Evolutionary conservation across 2,888 invertebrate genomes (phyloP).

Genomic region (Orthonevra nobilis): DNA sequence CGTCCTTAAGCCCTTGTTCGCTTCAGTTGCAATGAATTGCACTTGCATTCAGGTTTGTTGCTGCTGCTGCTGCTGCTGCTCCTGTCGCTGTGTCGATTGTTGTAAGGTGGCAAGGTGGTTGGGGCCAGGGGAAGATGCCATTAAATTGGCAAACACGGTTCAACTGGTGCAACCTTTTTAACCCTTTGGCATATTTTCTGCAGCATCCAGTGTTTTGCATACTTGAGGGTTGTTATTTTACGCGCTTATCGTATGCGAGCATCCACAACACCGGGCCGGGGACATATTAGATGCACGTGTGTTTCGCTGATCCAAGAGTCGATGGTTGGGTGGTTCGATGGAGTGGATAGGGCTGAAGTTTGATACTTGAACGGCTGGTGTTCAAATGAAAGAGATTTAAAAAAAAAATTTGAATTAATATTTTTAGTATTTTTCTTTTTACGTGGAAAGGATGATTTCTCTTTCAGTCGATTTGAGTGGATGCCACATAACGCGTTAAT

Average conservation of each 20-base stretch:
- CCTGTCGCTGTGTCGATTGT: conserved; percentile 50
- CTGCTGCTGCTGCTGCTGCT: neutral
- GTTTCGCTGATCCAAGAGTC: conserved; percentile 17
- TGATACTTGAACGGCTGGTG: conserved; percentile 23
- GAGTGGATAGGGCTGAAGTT: conserved; percentile 20
- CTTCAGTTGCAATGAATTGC: conserved; percentile 55
- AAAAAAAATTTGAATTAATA: conserved; percentile 62
- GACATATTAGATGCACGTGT: conserved; percentile 69
- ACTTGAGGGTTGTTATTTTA: conserved; percentile 55
- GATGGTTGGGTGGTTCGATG: conserved; percentile 25
- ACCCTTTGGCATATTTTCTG: conserved; percentile 34
- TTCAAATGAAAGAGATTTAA: conserved; percentile 53
- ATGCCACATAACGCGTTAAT: conserved; percentile 44
- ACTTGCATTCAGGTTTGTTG: conserved; percentile 41
- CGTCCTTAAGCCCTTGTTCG: conserved; percentile 48
- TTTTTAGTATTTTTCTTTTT: neutral
- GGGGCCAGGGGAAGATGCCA: conserved; percentile 27
- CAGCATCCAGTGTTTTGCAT: conserved; percentile 20
- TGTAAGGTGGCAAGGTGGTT: conserved; percentile 27
- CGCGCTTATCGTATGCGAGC: conserved; percentile 60
- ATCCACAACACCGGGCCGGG: conserved; percentile 41
- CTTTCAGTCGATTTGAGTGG: conserved; percentile 38
- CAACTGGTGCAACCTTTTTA: conserved; percentile 66
- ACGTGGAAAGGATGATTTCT: neutral
- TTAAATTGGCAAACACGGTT: conserved; percentile 67